Conservation (phyloP, 1,140 invertebrate genomes). For the Apis mellifera region Amel_HAv3.1 CM009931.2:21966501-21967000, state of each 20-base stretch:
- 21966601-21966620: background rate
- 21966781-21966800: conserved; percentile 33
- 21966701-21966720: conserved; percentile 27
- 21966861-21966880: conserved; percentile 39
- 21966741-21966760: conserved; percentile 50
- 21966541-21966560: conserved; percentile 30
- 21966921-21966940: background rate
- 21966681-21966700: conserved; percentile 10
- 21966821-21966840: background rate
- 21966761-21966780: conserved; percentile 54
- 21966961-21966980: too few species aligned
- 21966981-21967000: too few species aligned
- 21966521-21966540: background rate
- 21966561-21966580: conserved; percentile 10
- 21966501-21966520: background rate
- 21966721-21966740: conserved; percentile 51
- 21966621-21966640: background rate
- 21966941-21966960: too few species aligned
- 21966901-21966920: background rate
- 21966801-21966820: conserved; percentile 41
- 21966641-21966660: conserved; percentile 20
- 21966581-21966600: too few species aligned
- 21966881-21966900: conserved; percentile 34
- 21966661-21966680: conserved; percentile 52
- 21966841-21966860: conserved; percentile 53